Evolutionary conservation across 2,113 vertebrate genomes (phyloP).

Genomic region (Eretmochelys imbricata): DNA sequence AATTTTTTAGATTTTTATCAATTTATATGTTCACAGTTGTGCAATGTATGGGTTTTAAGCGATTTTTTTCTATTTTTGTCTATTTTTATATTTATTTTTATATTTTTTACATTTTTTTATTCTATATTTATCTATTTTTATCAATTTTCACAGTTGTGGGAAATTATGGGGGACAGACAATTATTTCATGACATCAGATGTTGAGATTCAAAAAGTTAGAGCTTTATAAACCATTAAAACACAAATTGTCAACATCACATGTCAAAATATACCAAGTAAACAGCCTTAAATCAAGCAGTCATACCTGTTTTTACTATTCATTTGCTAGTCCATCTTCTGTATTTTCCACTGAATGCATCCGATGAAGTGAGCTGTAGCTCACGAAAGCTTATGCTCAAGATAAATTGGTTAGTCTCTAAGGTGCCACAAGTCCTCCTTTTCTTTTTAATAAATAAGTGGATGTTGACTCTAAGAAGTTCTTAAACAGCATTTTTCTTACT

Average conservation of each 20-base stretch:
- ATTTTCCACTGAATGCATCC: no score
- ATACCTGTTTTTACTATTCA: background rate
- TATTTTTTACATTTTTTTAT: no score
- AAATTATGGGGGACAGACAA: background rate
- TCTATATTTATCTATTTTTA: background rate
- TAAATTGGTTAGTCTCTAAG: no score
- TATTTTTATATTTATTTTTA: background rate
- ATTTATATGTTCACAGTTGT: background rate
- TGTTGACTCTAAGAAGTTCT: background rate
- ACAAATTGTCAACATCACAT: background rate
- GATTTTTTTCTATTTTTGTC: background rate
- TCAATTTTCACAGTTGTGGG: background rate
- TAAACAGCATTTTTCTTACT: background rate
- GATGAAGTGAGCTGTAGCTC: no score
- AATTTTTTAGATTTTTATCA: background rate
- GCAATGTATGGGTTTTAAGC: background rate
- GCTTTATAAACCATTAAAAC: background rate
- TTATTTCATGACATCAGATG: background rate
- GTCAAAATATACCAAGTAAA: background rate
- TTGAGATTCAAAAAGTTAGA: background rate
- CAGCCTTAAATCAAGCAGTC: background rate
- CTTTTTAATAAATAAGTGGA: background rate
- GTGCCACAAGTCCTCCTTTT: no score
- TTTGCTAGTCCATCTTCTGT: background rate
- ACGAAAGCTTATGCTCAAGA: no score